Evolutionary conservation across 2,113 vertebrate species (phyloP), one percentile per base, ranked within the genome.

Genomic region (Passer domesticus): DNA sequence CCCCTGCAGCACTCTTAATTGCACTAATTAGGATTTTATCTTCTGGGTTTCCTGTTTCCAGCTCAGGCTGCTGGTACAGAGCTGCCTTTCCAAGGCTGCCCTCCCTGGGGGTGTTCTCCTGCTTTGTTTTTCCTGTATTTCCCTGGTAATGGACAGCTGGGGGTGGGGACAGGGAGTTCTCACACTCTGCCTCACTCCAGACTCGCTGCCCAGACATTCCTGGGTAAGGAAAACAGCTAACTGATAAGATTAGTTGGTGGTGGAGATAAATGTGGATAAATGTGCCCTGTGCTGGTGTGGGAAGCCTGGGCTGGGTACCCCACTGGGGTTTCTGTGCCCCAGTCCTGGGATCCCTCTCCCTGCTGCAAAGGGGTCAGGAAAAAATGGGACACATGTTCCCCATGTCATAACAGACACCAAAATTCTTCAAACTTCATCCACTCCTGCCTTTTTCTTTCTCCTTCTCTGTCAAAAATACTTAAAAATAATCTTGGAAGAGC

Each of bases 11-110:
- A 9, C 63, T 74, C 35, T 64, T 95, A 94, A 91, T 93, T 93
- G 92, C 10, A 67, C 89, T 62, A 77, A 93, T 96, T 96, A 97
- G 87, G 86, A 28, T 55, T 39, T 97, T 94, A 93, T 81, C 92
- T 90, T 13, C 11, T 9, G 0, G 20, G 68, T 58, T 94, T 83
- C 92, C 92, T 83, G 68, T 44, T 74, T 75, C 35, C 35, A 37
- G 35, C 35, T 37, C 35, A 89, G 46, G 73, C 80, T 85, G 58
- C 35, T 80, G 85, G 35, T 59, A 24, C 63, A 46, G 55, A 94
- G 90, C 90, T 86, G 85, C 68, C 20, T 52, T 92, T 41, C 75
- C 27, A 41, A 79, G 67, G 83, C 50, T 83, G 23, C 9, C 28
- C 59, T 35, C 28, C 59, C 78, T 5, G 39, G 0, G 23, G 70